These are phyloP conservation scores for Tetrax tetrax DNA, from an alignment of 2,113 vertebrate species.

Conservation along the genomic window DNA sequence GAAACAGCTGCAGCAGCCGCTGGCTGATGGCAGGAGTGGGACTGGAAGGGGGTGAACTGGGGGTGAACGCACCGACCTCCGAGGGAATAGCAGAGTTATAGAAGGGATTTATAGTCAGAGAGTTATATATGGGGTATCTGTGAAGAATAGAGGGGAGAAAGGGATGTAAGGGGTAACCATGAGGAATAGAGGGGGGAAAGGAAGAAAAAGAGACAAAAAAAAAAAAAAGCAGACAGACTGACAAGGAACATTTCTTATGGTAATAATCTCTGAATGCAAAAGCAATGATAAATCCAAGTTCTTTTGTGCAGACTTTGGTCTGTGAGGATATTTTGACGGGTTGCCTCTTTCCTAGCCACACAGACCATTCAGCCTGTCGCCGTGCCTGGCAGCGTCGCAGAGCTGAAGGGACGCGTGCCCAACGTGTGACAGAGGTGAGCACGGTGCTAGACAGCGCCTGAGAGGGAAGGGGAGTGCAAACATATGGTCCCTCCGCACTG, in stretches of 20 bases:
- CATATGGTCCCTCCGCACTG: accelerated
- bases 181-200: background rate
- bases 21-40: background rate
- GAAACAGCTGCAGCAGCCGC: background rate
- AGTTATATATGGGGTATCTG: no score
- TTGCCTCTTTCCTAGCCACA: background rate
- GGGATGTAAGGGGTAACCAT: background rate
- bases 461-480: background rate
- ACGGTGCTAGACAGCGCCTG: accelerated
- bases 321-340: background rate
- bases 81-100: background rate
- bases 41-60: no score
- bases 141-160: background rate
- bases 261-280: background rate
- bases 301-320: background rate
- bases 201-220: background rate
- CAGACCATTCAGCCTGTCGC: accelerated
- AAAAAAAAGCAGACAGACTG: background rate
- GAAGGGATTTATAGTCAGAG: background rate
- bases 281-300: background rate
- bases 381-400: accelerated
- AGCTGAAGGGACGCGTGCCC: background rate
- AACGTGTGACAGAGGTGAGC: accelerated
- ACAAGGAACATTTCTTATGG: background rate
- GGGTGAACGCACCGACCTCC: background rate